phyloP scores from a whole-genome alignment of 2,888 invertebrate species.

The Epirrhoe alternata region DNA sequence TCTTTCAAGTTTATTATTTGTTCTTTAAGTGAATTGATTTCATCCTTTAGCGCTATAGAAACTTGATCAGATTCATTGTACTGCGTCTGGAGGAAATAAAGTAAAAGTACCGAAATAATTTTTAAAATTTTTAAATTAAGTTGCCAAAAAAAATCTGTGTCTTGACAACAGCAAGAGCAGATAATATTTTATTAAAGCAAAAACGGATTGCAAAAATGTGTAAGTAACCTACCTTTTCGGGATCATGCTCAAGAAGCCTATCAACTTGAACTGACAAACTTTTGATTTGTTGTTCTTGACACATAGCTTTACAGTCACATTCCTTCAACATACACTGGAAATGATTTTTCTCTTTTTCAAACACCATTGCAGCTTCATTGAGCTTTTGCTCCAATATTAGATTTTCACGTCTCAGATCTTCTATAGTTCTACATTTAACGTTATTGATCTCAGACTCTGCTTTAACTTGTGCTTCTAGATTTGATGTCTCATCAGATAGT shows the following conservation, averaged over 20 bases:
- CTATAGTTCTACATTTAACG: constrained; percentile 64
- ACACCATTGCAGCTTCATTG: constrained; percentile 60
- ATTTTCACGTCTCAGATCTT: constrained; percentile 67
- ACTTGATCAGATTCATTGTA: constrained; percentile 48
- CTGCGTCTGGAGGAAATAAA: constrained; percentile 24
- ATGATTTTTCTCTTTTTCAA: constrained; percentile 79
- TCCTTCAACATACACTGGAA: constrained; percentile 81
- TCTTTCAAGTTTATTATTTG: constrained; percentile 68
- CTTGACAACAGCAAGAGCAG: too few relatives aligned
- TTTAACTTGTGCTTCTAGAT: constrained; percentile 69
- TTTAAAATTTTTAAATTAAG: too few relatives aligned
- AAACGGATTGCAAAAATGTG: background rate
- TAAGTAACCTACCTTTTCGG: constrained; percentile 51
- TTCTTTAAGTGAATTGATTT: constrained; percentile 70
- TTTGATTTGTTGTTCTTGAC: constrained; percentile 85
- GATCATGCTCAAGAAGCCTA: constrained; percentile 69
- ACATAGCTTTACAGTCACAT: constrained; percentile 82
- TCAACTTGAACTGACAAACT: constrained; percentile 82
- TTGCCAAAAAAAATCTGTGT: too few relatives aligned
- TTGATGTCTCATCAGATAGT: constrained; percentile 71
- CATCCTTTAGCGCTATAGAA: constrained; percentile 60
- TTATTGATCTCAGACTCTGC: constrained; percentile 74
- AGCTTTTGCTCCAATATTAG: constrained; percentile 66
- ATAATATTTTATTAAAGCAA: too few relatives aligned
- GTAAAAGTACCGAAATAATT: background rate